Evolutionary conservation across 2,113 vertebrate species (phyloP).

Genomic region (Phrynocephalus versicolor): DNA sequence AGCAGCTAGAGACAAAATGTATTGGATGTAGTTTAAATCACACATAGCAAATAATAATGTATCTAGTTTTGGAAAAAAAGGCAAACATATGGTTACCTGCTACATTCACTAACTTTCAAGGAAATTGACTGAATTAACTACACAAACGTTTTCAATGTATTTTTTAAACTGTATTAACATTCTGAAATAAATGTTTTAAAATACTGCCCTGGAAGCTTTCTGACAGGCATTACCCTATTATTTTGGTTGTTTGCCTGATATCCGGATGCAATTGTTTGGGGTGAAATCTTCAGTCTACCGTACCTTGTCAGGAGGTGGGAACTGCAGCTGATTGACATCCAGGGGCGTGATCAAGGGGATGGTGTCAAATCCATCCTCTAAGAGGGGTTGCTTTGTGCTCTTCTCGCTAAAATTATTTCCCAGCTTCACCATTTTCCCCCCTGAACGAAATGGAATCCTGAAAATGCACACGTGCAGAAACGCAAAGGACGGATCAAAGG

Average conservation of each 20-base stretch:
- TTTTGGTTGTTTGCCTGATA: slow-evolving; percentile 67
- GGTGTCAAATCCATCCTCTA: slow-evolving; percentile 95
- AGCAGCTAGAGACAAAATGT: not conserved
- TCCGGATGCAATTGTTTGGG: slow-evolving; percentile 60
- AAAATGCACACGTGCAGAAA: not conserved
- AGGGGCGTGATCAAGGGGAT: slow-evolving; percentile 94
- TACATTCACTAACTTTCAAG: too few species aligned
- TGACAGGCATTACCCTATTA: slow-evolving; percentile 13
- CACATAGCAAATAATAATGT: not conserved
- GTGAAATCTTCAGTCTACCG: slow-evolving; percentile 55
- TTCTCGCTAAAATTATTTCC: slow-evolving; percentile 94
- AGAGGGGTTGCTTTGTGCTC: slow-evolving; percentile 81
- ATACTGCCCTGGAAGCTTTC: not conserved
- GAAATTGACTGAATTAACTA: too few species aligned
- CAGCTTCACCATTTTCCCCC: slow-evolving; percentile 88
- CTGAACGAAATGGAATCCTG: not conserved
- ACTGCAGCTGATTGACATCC: slow-evolving; percentile 94
- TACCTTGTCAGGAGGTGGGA: slow-evolving; percentile 93
- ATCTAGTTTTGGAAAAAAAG: not conserved
- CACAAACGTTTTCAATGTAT: not conserved
- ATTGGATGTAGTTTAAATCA: not conserved
- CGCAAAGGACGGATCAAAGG: not conserved
- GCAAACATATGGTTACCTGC: too few species aligned
- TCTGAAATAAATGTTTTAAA: not conserved
- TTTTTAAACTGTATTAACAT: not conserved